A percentile compares a stretch with the other conserved stretches of the same genome.
Evolutionary conservation across 2,888 invertebrate species (phyloP).

Genomic region (Limnephilus lunatus): DNA sequence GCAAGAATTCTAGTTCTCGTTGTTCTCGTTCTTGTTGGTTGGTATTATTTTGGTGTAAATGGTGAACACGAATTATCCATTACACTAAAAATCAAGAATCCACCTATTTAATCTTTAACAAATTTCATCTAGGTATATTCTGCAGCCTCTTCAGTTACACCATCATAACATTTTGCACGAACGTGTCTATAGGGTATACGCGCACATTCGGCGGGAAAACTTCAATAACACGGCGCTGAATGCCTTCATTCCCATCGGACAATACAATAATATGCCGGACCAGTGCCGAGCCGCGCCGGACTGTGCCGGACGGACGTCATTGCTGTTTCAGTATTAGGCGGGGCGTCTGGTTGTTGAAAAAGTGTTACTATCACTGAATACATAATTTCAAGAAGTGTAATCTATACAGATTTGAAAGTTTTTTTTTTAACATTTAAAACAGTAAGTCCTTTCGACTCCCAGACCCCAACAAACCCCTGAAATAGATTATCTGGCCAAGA

Average conservation of each 20-base stretch:
- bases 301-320: constrained; percentile 15
- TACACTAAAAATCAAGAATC: too few species aligned
- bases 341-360: background rate
- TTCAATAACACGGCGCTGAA: constrained; percentile 47
- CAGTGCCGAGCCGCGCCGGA: constrained; percentile 12
- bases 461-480: background rate
- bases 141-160: background rate
- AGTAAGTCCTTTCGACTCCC: too few species aligned
- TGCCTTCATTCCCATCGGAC: constrained; percentile 50
- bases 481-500: too few species aligned
- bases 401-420: background rate
- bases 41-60: too few species aligned
- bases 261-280: constrained; percentile 46
- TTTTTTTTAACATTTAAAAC: too few species aligned
- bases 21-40: too few species aligned
- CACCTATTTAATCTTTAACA: too few species aligned
- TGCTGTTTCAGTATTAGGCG: background rate
- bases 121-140: background rate
- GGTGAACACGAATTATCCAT: too few species aligned
- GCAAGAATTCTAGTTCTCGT: too few species aligned
- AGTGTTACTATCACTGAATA: background rate
- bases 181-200: constrained; percentile 21
- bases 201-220: constrained; percentile 38
- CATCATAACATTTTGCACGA: background rate
- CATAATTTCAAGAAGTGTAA: background rate